These are phyloP conservation scores for Latrodectus geometricus DNA, from an alignment of 1,140 invertebrate genomes.

Conservation along the genomic window DNA sequence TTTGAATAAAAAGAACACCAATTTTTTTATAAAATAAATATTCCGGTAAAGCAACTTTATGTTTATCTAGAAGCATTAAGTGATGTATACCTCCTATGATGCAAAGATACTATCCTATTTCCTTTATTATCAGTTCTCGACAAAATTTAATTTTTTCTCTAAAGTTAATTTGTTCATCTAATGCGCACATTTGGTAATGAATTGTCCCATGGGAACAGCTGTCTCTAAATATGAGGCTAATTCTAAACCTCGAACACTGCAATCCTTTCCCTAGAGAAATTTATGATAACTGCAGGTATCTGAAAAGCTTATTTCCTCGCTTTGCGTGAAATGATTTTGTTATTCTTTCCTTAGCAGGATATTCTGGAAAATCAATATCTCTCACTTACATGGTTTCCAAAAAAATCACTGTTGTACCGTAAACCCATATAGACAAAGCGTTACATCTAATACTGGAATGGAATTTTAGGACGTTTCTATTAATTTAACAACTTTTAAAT, in stretches of 20 bases:
- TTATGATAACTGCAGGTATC: slow-evolving; percentile 40
- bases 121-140: too few relatives aligned
- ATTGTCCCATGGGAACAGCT: not conserved
- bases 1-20: too few relatives aligned
- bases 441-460: not conserved
- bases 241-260: slow-evolving; percentile 17
- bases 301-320: slow-evolving; percentile 45
- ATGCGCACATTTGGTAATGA: not conserved
- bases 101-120: too few relatives aligned
- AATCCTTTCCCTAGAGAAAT: slow-evolving; percentile 28
- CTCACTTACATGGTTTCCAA: slow-evolving; percentile 13
- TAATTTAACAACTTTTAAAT: not conserved
- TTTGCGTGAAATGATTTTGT: slow-evolving; percentile 39
- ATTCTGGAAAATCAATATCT: slow-evolving; percentile 48
- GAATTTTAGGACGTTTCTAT: not conserved
- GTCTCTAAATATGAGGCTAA: slow-evolving; percentile 20
- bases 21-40: too few relatives aligned
- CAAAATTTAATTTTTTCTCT: too few relatives aligned
- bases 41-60: too few relatives aligned
- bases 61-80: too few relatives aligned
- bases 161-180: too few relatives aligned
- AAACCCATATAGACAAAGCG: not conserved
- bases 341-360: slow-evolving; percentile 34
- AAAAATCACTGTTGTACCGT: not conserved
- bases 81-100: too few relatives aligned